phyloP scores from a whole-genome alignment of 2,113 vertebrate genomes.

The Damaliscus lunatus region DNA sequence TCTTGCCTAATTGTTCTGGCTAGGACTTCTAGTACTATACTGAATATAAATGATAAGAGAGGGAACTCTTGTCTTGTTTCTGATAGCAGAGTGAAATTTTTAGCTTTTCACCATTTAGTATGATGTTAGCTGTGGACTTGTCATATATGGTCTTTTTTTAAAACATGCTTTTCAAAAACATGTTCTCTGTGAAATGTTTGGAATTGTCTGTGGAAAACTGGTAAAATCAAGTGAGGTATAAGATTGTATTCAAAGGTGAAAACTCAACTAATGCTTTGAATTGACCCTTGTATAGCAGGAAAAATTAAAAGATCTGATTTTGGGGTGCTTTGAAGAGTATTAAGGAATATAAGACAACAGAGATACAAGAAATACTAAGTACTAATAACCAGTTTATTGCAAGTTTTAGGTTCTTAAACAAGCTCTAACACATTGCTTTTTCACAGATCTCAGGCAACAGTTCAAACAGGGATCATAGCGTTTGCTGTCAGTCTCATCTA shows the following conservation, averaged over 20 bases:
- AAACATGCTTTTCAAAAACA: background rate
- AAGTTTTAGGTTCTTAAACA: background rate
- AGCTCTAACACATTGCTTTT: background rate
- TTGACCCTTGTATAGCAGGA: background rate
- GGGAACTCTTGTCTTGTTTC: background rate
- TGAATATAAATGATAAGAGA: background rate
- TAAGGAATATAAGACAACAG: background rate
- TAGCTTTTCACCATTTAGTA: background rate
- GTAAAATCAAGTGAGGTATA: background rate
- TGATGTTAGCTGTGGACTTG: background rate
- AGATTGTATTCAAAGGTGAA: background rate
- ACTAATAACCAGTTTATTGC: background rate
- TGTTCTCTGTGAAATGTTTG: background rate
- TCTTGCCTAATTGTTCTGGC: background rate
- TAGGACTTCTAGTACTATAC: background rate
- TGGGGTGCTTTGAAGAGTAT: background rate
- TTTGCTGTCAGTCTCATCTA: background rate
- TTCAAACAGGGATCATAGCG: background rate
- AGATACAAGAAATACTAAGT: background rate
- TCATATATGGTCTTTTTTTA: background rate
- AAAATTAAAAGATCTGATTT: background rate
- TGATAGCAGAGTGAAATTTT: background rate
- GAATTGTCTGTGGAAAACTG: background rate
- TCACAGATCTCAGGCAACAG: background rate
- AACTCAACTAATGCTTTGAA: background rate